These are phyloP conservation scores for Trialeurodes vaporariorum DNA, from an alignment of 1,140 invertebrate genomes.

Conservation along the genomic window DNA sequence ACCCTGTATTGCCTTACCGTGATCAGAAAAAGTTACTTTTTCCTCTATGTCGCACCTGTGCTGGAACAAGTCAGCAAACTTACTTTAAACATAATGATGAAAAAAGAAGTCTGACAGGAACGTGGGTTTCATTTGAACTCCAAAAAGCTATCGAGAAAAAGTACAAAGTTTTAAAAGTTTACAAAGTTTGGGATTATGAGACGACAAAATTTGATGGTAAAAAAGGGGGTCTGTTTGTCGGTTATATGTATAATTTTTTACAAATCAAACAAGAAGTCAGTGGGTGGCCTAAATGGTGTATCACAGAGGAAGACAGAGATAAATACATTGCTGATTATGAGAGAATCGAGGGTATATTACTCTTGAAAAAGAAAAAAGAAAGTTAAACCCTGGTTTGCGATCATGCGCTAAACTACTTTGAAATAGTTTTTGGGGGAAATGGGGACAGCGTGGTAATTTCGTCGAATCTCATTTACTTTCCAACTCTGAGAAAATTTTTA, in stretches of 20 bases:
- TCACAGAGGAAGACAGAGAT: slow-evolving; percentile 23
- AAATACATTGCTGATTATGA: slow-evolving; percentile 31
- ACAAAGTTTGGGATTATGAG: slow-evolving; percentile 21
- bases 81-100: slow-evolving; percentile 25
- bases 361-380: slow-evolving; percentile 29
- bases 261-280: slow-evolving; percentile 30
- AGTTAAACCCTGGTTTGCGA: slow-evolving; percentile 30
- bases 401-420: slow-evolving; percentile 30
- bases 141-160: slow-evolving; percentile 27
- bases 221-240: slow-evolving; percentile 24
- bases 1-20: slow-evolving; percentile 27
- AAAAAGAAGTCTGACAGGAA: slow-evolving; percentile 30
- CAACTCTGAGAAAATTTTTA: slow-evolving; percentile 23
- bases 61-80: slow-evolving; percentile 8
- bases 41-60: slow-evolving; percentile 26
- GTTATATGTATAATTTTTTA: slow-evolving; percentile 28
- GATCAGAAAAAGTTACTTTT: slow-evolving; percentile 29
- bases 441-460: slow-evolving; percentile 26
- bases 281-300: slow-evolving; percentile 27
- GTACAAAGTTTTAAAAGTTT: slow-evolving; percentile 30
- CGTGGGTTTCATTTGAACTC: slow-evolving; percentile 33
- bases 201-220: slow-evolving; percentile 14
- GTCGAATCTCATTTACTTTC: slow-evolving; percentile 26
- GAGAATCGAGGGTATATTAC: slow-evolving; percentile 30
- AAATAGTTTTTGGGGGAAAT: slow-evolving; percentile 33